phyloP scores from a whole-genome alignment of 2,113 vertebrate species.

The Panthera tigris region DNA sequence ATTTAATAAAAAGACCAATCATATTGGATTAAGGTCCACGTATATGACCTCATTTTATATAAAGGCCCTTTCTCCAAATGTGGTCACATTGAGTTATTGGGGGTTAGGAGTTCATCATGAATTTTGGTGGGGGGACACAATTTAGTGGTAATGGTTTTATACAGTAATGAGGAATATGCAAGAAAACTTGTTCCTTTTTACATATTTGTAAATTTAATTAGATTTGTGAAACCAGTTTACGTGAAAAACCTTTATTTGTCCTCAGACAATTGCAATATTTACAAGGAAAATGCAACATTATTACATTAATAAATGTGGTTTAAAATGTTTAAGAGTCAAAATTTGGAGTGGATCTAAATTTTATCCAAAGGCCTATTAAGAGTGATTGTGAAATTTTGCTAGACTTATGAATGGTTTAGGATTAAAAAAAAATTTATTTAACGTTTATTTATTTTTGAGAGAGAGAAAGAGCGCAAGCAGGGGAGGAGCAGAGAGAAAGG shows the following conservation, averaged over 20 bases:
- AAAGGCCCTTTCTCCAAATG: neutral
- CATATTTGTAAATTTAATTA: neutral
- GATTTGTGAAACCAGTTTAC: conserved; percentile 30
- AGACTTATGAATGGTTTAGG: neutral
- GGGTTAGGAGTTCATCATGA: neutral
- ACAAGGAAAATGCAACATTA: neutral
- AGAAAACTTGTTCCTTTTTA: neutral
- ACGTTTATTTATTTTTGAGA: too few species aligned
- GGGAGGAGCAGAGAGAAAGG: too few species aligned
- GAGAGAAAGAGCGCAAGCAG: too few species aligned
- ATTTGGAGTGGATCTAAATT: conserved; percentile 6
- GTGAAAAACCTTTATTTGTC: neutral
- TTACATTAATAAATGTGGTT: neutral
- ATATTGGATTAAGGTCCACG: neutral
- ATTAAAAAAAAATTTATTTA: neutral
- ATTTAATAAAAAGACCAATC: neutral
- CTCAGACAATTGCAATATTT: neutral
- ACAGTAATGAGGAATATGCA: neutral
- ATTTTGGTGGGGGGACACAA: neutral
- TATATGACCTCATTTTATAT: neutral
- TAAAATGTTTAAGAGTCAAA: conserved; percentile 20
- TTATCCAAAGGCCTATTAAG: neutral
- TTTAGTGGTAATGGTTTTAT: neutral
- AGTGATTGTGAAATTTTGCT: neutral
- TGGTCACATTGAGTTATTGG: neutral